Conservation (phyloP, 2,797 vertebrate species). For the Tenualosa thibaudeaui region DNA sequence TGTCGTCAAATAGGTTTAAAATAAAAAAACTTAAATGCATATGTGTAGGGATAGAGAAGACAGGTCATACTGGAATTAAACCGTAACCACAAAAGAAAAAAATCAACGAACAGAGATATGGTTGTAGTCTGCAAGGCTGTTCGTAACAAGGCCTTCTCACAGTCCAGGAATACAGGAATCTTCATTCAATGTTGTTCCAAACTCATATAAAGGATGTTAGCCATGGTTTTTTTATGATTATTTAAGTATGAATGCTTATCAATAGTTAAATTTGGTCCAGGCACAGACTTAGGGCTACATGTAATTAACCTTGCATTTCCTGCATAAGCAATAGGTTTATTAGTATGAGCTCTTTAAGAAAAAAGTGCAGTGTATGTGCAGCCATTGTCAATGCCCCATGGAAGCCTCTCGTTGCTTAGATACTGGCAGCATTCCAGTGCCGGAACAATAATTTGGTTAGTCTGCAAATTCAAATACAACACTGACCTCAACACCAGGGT, state of each 20-base stretch:
- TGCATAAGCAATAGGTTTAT: background rate
- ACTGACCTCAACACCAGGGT: constrained; percentile 8
- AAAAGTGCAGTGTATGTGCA: background rate
- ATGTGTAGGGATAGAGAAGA: background rate
- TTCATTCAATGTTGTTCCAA: background rate
- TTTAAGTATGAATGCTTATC: background rate
- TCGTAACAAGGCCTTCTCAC: background rate
- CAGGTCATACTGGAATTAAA: background rate
- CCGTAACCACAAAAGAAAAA: background rate
- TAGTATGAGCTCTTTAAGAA: background rate
- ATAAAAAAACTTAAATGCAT: background rate
- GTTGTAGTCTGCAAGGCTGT: background rate
- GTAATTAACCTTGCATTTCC: background rate
- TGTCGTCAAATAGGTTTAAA: too few relatives aligned
- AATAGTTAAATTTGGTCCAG: background rate
- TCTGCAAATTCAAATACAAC: constrained; percentile 22
- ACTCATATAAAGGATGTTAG: background rate
- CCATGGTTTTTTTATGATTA: background rate
- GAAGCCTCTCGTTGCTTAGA: background rate
- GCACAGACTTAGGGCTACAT: background rate
- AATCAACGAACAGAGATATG: background rate
- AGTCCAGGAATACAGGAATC: background rate
- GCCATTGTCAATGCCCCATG: background rate
- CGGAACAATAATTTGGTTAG: constrained; percentile 22
- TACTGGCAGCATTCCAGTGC: background rate